Percentiles rank a stretch among this genome's conserved stretches.
phyloP scores from a whole-genome alignment of 2,797 vertebrate genomes.

The Ptychadena robeensis region DNA sequence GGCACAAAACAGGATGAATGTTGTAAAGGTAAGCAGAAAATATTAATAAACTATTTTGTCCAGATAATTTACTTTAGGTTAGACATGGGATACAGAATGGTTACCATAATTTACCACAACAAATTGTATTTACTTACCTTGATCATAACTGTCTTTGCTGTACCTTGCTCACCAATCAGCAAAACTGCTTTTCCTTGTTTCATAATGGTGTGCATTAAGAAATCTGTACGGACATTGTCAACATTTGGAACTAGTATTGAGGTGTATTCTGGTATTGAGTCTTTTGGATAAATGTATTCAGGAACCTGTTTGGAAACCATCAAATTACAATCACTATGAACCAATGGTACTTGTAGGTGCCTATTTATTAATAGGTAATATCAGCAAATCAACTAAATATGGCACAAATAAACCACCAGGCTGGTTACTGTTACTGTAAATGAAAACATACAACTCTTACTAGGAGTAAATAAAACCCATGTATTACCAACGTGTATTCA shows the following conservation, averaged over 20 bases:
- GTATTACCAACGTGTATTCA: too few species aligned
- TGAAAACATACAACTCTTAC: too few species aligned
- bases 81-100: neutral
- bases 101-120: neutral
- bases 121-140: slow-evolving; percentile 71
- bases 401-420: too few species aligned
- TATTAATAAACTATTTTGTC: too few species aligned
- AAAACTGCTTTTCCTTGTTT: slow-evolving; percentile 83
- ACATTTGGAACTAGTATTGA: slow-evolving; percentile 86
- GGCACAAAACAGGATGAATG: neutral
- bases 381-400: too few species aligned
- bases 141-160: slow-evolving; percentile 85
- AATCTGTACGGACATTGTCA: slow-evolving; percentile 82
- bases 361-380: too few species aligned
- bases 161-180: slow-evolving; percentile 84
- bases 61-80: too few species aligned
- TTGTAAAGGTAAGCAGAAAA: too few species aligned
- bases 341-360: too few species aligned
- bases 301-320: slow-evolving; percentile 68
- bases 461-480: too few species aligned
- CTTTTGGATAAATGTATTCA: slow-evolving; percentile 81
- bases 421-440: too few species aligned
- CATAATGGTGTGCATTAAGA: slow-evolving; percentile 80
- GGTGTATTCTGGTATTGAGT: slow-evolving; percentile 80
- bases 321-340: neutral